Percentiles rank a stretch among this genome's conserved stretches.
Evolutionary conservation across 2,888 invertebrate species (phyloP).

Genomic region (Dicranocentrus wangi): DNA sequence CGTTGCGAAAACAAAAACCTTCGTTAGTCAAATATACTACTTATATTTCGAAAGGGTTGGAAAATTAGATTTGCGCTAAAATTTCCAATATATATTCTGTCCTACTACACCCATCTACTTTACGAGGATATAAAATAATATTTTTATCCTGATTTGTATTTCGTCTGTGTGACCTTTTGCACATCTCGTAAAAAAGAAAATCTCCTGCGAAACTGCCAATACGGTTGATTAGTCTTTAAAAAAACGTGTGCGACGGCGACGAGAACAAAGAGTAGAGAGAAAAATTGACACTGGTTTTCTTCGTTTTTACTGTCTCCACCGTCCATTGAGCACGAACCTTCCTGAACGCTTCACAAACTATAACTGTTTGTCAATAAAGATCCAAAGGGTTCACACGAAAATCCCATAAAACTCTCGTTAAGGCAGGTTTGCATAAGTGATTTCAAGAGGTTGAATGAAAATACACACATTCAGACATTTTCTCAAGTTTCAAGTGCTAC

Average conservation of each 20-base stretch:
- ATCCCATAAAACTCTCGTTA: conserved; percentile 38
- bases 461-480: not conserved
- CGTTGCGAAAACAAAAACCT: not conserved
- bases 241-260: too few relatives aligned
- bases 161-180: too few relatives aligned
- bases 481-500: conserved; percentile 16
- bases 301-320: not conserved
- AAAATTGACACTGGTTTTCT: too few relatives aligned
- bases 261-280: too few relatives aligned
- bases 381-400: conserved; percentile 47
- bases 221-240: too few relatives aligned
- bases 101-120: too few relatives aligned
- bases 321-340: conserved; percentile 6
- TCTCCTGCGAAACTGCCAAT: too few relatives aligned
- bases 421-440: conserved; percentile 14
- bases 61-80: not conserved
- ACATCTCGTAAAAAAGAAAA: too few relatives aligned
- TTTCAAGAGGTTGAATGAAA: conserved; percentile 17
- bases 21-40: conserved; percentile 19
- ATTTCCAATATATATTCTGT: not conserved
- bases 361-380: conserved; percentile 33
- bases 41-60: not conserved
- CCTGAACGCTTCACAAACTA: not conserved
- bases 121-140: too few relatives aligned
- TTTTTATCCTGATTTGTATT: too few relatives aligned